Evolutionary conservation across 2,113 vertebrate genomes (phyloP).

Genomic region (Trogon melanurus): DNA sequence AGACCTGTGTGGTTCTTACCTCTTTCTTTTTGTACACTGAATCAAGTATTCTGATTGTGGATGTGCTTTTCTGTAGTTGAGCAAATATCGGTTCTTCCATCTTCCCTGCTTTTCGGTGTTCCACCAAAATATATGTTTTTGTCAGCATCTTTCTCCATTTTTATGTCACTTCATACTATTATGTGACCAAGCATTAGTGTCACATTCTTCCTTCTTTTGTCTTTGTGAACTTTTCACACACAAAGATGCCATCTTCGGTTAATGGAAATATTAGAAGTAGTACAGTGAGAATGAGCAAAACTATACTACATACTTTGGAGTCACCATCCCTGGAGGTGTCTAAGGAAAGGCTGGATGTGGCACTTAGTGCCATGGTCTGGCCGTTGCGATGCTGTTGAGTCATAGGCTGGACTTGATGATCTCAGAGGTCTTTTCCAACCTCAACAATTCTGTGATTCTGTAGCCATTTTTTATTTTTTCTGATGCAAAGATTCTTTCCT

Average conservation of each 20-base stretch:
- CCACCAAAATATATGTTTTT: neutral
- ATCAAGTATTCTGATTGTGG: neutral
- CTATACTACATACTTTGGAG: neutral
- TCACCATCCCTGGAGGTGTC: no score
- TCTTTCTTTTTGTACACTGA: neutral
- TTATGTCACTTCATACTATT: neutral
- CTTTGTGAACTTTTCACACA: neutral
- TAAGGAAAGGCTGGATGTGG: no score
- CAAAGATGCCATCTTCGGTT: neutral
- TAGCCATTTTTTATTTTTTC: neutral
- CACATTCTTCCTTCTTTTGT: neutral
- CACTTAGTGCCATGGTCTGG: no score
- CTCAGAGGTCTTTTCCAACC: no score
- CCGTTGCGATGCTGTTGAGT: no score
- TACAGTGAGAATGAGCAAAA: neutral
- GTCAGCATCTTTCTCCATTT: neutral
- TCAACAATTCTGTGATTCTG: neutral
- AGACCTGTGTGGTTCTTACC: neutral
- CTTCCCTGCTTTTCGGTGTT: neutral
- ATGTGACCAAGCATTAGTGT: neutral
- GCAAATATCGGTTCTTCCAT: neutral
- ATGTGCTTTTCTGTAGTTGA: neutral
- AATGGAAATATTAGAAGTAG: neutral
- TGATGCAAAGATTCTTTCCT: neutral
- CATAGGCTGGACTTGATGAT: no score